Evolutionary conservation across 2,888 invertebrate genomes (phyloP).

Genomic region (Anagyrus pseudococci): DNA sequence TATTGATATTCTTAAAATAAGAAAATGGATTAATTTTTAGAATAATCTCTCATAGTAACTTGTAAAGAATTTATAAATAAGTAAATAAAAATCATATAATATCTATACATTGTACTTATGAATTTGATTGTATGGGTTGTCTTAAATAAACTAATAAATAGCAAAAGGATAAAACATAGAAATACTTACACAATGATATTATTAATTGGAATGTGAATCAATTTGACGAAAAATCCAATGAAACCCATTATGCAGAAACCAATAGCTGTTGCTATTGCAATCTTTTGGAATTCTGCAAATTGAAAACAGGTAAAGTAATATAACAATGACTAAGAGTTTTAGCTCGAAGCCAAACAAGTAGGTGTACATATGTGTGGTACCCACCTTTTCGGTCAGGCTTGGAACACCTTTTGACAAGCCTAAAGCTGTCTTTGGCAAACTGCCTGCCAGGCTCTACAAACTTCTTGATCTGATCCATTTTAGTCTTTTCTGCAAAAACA

Average conservation of each 20-base stretch:
- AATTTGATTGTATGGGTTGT: no score
- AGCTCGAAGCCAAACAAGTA: conserved; percentile 6
- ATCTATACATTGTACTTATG: no score
- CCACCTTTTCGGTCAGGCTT: conserved; percentile 99
- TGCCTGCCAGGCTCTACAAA: conserved; percentile 94
- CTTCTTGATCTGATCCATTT: conserved; percentile 97
- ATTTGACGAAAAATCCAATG: conserved; percentile 99
- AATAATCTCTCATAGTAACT: background rate
- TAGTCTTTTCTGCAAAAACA: conserved; percentile 7
- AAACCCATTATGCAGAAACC: conserved; percentile 99
- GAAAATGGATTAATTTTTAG: no score
- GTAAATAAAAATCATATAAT: background rate
- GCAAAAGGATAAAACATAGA: conserved; percentile 29
- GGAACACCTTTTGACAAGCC: conserved; percentile 98
- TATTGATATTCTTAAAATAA: no score
- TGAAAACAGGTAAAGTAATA: no score
- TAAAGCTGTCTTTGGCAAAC: conserved; percentile 97
- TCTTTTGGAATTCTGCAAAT: conserved; percentile 99
- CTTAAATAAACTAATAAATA: background rate
- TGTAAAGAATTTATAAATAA: background rate
- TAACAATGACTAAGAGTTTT: conserved; percentile 15
- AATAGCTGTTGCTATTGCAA: conserved; percentile 98
- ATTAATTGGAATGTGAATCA: conserved; percentile 99
- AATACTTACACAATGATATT: conserved; percentile 88
- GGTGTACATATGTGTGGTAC: no score